Percentiles rank a stretch among this genome's conserved stretches.
phyloP scores from a whole-genome alignment of 2,113 vertebrate species.

The Rhodinocichla rosea region DNA sequence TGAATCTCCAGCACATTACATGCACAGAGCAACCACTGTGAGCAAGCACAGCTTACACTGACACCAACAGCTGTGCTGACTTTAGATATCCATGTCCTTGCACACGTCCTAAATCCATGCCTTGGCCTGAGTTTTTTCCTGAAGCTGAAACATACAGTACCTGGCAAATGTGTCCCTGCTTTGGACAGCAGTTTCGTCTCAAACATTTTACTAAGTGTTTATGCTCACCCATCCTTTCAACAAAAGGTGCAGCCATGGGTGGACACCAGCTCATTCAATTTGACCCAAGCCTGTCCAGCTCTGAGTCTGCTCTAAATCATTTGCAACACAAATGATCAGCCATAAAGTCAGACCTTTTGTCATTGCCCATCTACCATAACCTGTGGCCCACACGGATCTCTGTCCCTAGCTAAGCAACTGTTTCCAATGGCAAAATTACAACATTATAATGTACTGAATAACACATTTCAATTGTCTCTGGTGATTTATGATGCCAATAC shows the following conservation, averaged over 20 bases:
- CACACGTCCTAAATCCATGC: neutral
- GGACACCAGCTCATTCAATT: neutral
- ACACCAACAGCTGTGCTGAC: neutral
- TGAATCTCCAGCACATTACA: neutral
- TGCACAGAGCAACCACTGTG: neutral
- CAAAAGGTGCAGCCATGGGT: constrained; percentile 43
- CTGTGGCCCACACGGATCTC: neutral
- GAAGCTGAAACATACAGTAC: neutral
- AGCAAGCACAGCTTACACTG: neutral
- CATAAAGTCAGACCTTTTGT: constrained; percentile 28
- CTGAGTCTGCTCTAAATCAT: constrained; percentile 8
- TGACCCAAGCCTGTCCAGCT: neutral
- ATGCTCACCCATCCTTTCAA: neutral
- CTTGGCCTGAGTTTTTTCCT: neutral
- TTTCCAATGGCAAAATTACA: constrained; percentile 24
- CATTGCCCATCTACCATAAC: constrained; percentile 31
- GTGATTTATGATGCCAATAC: neutral
- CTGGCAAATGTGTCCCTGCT: neutral
- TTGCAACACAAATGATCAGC: constrained; percentile 22
- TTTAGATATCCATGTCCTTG: neutral
- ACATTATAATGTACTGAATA: constrained; percentile 13
- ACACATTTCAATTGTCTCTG: neutral
- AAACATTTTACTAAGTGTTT: neutral
- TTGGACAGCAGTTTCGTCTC: neutral
- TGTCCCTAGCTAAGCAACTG: neutral